Conservation (phyloP, 1,140 invertebrate genomes). For the Pseudomyrmex cubaensis region DNA sequence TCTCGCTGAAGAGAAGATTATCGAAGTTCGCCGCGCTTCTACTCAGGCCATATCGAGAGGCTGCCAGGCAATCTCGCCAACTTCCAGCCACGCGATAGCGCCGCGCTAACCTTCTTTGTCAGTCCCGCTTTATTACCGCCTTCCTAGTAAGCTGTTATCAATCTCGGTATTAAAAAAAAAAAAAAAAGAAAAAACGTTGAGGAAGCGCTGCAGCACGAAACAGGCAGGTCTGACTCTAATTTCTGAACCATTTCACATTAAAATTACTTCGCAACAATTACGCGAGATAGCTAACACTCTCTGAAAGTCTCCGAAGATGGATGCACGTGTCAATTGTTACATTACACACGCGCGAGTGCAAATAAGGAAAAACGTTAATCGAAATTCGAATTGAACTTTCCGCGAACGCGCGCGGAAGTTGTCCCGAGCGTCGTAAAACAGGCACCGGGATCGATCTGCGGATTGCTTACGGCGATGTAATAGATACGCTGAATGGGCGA, state of each 20-base stretch:
- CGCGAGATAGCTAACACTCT: too few species aligned
- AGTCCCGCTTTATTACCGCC: conserved; percentile 63
- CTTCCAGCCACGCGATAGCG: conserved; percentile 63
- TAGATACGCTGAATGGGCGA: conserved; percentile 59
- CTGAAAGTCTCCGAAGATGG: background rate
- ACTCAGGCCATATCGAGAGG: conserved; percentile 70
- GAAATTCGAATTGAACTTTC: background rate
- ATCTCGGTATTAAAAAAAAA: conserved; percentile 5
- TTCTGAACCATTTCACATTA: too few species aligned
- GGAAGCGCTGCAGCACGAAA: background rate
- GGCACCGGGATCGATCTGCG: conserved; percentile 4
- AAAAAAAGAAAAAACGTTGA: conserved; percentile 1
- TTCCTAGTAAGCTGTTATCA: conserved; percentile 33
- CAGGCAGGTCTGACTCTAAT: background rate
- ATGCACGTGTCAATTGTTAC: background rate
- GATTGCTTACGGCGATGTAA: conserved; percentile 50
- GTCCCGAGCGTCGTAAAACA: background rate
- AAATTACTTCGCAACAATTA: too few species aligned
- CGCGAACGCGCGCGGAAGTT: background rate
- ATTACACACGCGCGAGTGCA: too few species aligned
- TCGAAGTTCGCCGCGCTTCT: conserved; percentile 72
- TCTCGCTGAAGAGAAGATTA: conserved; percentile 70
- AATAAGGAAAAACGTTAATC: background rate
- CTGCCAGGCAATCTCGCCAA: conserved; percentile 75
- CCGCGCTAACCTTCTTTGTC: conserved; percentile 62